Evolutionary conservation across 2,888 invertebrate species (phyloP).

Genomic region (Apamea sordens): DNA sequence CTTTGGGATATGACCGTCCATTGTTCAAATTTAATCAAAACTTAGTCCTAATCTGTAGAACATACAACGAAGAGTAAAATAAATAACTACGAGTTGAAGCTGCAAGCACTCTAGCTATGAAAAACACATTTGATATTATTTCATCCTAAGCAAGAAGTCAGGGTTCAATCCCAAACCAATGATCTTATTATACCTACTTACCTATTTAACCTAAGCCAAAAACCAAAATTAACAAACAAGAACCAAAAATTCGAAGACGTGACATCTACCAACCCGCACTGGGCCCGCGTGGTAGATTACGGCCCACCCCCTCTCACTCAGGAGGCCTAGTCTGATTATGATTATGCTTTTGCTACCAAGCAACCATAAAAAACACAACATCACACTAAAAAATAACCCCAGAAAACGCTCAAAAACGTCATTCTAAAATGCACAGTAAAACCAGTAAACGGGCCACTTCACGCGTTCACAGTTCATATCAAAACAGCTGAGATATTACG

Average conservation of each 20-base stretch:
- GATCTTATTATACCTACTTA: too few relatives aligned
- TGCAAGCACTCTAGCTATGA: neutral
- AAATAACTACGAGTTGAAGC: neutral
- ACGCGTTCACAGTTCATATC: slow-evolving; percentile 27
- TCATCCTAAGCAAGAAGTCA: too few relatives aligned
- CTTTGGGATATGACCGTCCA: neutral
- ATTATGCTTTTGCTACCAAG: neutral
- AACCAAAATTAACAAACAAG: neutral
- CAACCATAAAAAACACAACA: neutral
- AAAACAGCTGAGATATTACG: slow-evolving; percentile 45
- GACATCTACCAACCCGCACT: neutral
- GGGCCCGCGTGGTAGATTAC: too few relatives aligned
- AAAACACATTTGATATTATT: too few relatives aligned
- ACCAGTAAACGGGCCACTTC: slow-evolving; percentile 27
- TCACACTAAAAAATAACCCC: neutral
- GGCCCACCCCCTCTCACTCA: neutral
- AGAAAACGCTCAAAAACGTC: neutral
- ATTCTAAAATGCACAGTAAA: slow-evolving; percentile 7
- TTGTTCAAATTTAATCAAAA: neutral
- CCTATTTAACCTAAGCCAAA: neutral
- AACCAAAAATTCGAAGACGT: neutral
- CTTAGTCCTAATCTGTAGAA: neutral
- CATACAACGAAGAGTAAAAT: neutral
- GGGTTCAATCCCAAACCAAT: neutral
- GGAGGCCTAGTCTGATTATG: neutral